phyloP scores from a whole-genome alignment of 92 coral and sea anemone species.

The Phenganax stokvisi region DNA sequence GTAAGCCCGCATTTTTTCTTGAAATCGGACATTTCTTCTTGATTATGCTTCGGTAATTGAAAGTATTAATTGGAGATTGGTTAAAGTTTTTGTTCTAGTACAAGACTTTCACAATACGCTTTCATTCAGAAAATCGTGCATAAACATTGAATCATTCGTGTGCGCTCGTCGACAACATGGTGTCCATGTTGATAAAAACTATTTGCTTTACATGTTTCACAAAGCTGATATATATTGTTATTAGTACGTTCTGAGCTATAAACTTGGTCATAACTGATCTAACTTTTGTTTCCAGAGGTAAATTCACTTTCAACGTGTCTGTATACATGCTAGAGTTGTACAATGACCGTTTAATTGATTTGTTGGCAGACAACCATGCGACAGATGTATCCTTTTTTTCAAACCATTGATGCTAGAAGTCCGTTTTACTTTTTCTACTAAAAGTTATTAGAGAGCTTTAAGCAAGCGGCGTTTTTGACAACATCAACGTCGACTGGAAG shows the following conservation, averaged over 20 bases:
- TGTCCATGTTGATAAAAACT: no score
- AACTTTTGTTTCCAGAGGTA: slow-evolving; percentile 48
- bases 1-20: slow-evolving; percentile 40
- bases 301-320: slow-evolving; percentile 74
- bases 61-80: no score
- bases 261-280: not conserved
- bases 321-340: slow-evolving; percentile 91
- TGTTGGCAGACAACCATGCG: slow-evolving; percentile 56
- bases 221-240: not conserved
- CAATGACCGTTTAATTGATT: slow-evolving; percentile 81
- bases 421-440: not conserved
- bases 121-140: no score
- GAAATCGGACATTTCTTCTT: not conserved
- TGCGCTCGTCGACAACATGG: no score
- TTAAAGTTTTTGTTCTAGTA: not conserved
- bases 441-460: not conserved
- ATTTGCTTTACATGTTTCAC: no score
- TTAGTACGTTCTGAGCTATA: not conserved
- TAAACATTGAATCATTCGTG: no score
- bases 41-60: no score
- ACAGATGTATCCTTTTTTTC: slow-evolving; percentile 64
- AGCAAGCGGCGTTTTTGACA: no score
- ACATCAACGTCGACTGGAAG: no score
- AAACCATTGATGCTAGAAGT: not conserved
- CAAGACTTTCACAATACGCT: no score